A percentile compares a stretch with the other conserved stretches of the same genome.
Evolutionary conservation across 2,113 vertebrate genomes (phyloP).

Genomic region (Cololabis saira): DNA sequence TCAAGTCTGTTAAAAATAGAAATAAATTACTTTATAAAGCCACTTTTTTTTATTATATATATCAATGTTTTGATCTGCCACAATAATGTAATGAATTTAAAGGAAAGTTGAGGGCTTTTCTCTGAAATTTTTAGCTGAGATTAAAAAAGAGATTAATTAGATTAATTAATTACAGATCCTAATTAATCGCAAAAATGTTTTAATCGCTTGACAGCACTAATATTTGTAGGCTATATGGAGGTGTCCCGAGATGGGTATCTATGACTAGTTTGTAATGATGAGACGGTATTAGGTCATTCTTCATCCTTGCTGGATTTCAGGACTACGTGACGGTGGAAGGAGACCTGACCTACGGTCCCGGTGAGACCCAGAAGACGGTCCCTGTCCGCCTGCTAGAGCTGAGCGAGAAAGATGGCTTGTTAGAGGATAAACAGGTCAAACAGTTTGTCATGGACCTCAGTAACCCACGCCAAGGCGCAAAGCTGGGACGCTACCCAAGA

Average conservation of each 20-base stretch:
- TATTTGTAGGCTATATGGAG: background rate
- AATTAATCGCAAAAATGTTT: no score
- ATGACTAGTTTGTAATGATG: background rate
- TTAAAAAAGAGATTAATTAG: no score
- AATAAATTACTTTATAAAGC: no score
- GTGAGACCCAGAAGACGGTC: slow-evolving; percentile 89
- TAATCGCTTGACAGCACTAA: no score
- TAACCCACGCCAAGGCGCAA: slow-evolving; percentile 90
- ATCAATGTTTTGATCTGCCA: no score
- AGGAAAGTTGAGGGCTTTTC: no score
- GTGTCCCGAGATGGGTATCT: background rate
- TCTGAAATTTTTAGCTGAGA: no score
- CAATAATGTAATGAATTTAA: no score
- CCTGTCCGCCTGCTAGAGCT: slow-evolving; percentile 90
- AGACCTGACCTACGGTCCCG: slow-evolving; percentile 85
- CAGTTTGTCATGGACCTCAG: slow-evolving; percentile 92
- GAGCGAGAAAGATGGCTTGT: slow-evolving; percentile 85
- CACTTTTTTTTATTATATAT: no score
- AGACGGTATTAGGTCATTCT: background rate
- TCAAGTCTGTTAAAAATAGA: no score
- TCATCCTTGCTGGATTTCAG: slow-evolving; percentile 67
- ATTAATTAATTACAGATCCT: no score
- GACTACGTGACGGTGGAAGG: slow-evolving; percentile 90
- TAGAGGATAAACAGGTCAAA: slow-evolving; percentile 85
- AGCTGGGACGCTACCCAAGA: slow-evolving; percentile 88